Evolutionary conservation across 2,888 invertebrate species (phyloP), one percentile per base, ranked within the genome.

Genomic region (Heliconius charithonia): DNA sequence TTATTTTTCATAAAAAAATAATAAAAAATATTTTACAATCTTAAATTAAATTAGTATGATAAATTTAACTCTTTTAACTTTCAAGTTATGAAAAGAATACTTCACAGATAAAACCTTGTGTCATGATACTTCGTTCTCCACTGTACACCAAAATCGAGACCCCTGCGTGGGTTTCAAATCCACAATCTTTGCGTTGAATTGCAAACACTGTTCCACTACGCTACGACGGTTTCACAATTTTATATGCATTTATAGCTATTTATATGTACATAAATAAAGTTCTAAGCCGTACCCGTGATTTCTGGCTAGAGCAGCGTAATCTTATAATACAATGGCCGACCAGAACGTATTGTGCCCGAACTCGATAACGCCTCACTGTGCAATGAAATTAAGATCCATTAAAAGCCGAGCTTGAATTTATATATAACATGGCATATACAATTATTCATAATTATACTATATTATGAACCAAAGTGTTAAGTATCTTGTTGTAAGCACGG

Each of bases 341-440:
- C 63, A 27, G 16, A 63, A 27, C 16, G 63, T 63, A 27, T 63
- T 63, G 27, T 63, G 63, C 63, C 63, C 27, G 27, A 63, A 63
- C 25, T 63, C 63, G 27, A 63, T 63, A 63, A 63, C 63, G 27
- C 63, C 16, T 63, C 27, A 27, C 63, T 63, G 63, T 63, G 63
- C 63, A 25, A 63, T 27, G 63, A 63, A 63, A 63, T 63, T 25
- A 27, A 27, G 63, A 63, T 25, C 27, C 13, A 63, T 63, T 27
- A 63, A 63, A 63, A 63, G 16, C 16, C 13, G 16, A 63, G 3
- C 27, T 63, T 63, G 27, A 27, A 27, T 63, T 63, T 63, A 27
- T 16, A 12, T 7, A 51, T 51, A 51, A 22, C n/a, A 16, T 16
- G 45, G 45, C 45, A 16, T 45, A 45, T 45, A 45, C 4, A 45